Conservation (phyloP, 2,797 vertebrate species). For the Tinamus major region DNA sequence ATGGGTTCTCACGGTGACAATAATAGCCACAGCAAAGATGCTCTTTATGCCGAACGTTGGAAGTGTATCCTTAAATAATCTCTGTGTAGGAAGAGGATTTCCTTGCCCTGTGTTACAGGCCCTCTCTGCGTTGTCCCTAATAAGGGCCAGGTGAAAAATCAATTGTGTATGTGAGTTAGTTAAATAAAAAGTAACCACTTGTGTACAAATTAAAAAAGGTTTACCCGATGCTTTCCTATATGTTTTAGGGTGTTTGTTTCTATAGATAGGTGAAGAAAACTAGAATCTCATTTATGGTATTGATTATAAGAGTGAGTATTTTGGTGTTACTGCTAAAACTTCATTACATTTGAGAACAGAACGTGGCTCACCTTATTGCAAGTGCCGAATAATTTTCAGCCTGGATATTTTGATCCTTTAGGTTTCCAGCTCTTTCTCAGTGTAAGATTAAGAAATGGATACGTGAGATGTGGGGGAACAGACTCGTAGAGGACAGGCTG, state of each 20-base stretch:
- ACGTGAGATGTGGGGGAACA: fast-evolving
- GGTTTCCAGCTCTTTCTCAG: background rate
- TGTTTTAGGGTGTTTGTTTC: background rate
- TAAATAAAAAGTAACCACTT: background rate
- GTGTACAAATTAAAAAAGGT: background rate
- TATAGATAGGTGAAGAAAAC: background rate
- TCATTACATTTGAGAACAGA: background rate
- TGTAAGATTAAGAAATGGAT: too few species aligned
- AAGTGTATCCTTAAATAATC: background rate
- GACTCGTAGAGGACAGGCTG: background rate
- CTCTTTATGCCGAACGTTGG: background rate
- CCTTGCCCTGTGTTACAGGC: background rate
- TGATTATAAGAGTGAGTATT: background rate
- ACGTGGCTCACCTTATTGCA: fast-evolving
- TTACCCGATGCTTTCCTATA: background rate
- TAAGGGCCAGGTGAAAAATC: background rate
- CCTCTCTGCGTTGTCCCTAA: background rate
- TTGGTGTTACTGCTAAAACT: background rate
- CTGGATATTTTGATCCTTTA: background rate
- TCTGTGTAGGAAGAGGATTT: background rate
- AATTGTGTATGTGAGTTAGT: background rate
- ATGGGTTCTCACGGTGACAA: background rate
- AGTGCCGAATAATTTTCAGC: background rate
- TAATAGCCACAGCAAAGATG: background rate
- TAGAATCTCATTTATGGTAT: background rate